Evolutionary conservation across 2,797 vertebrate genomes (phyloP).

Genomic region (Sparus aurata): DNA sequence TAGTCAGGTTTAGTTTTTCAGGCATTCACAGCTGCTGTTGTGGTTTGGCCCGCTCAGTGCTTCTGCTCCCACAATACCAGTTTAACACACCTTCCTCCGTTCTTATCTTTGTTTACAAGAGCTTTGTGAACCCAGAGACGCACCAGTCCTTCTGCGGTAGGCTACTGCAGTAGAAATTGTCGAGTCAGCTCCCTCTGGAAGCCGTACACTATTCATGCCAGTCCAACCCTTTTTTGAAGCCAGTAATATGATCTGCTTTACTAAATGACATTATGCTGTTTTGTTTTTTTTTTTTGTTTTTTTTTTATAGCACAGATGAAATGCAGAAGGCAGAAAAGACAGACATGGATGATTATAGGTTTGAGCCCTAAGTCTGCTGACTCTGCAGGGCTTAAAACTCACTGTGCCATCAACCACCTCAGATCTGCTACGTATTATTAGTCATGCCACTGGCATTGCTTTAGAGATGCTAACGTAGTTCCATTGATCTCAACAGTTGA

Average conservation of each 20-base stretch:
- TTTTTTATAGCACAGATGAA: slow-evolving; percentile 27
- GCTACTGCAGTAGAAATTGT: slow-evolving; percentile 4
- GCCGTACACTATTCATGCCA: not conserved
- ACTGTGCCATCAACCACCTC: slow-evolving; percentile 13
- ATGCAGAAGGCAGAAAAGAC: slow-evolving; percentile 18
- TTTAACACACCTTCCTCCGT: slow-evolving; percentile 40
- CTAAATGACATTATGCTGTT: not conserved
- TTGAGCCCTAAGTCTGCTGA: slow-evolving; percentile 28
- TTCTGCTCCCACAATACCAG: slow-evolving; percentile 32
- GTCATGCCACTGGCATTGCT: not conserved
- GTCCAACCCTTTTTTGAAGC: slow-evolving; percentile 15
- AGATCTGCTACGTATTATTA: slow-evolving; percentile 12
- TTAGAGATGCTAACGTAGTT: not conserved
- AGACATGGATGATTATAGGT: slow-evolving; percentile 53
- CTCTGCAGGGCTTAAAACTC: slow-evolving; percentile 27
- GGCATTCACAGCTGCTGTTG: slow-evolving; percentile 53
- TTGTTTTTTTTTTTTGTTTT: slow-evolving; percentile 22
- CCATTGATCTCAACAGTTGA: not conserved
- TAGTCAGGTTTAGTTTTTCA: slow-evolving; percentile 42
- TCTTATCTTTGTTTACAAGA: slow-evolving; percentile 66
- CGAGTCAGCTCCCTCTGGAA: slow-evolving; percentile 13
- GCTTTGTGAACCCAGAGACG: slow-evolving; percentile 46
- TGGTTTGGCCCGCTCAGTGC: slow-evolving; percentile 42
- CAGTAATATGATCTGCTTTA: slow-evolving; percentile 31
- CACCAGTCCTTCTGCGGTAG: slow-evolving; percentile 2